phyloP scores from a whole-genome alignment of 1,140 invertebrate species.

The Zaprionus lachaisei region DNA sequence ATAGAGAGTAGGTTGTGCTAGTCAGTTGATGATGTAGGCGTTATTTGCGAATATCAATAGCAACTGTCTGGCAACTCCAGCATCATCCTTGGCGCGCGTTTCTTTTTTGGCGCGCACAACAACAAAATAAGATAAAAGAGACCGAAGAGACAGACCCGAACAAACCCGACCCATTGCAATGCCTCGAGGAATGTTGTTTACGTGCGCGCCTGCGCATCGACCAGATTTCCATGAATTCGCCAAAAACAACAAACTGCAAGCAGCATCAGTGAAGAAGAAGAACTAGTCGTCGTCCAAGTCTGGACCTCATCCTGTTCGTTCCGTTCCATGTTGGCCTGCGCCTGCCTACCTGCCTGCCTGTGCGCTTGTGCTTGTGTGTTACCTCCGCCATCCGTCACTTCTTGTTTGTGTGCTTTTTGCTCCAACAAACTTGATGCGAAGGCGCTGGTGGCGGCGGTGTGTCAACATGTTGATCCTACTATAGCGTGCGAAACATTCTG shows the following conservation, averaged over 20 bases:
- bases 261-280: not conserved
- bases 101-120: constrained; percentile 68
- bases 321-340: constrained; percentile 49
- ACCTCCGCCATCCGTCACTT: constrained; percentile 67
- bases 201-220: constrained; percentile 78
- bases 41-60: constrained; percentile 17
- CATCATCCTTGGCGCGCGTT: constrained; percentile 45
- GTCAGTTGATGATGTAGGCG: constrained; percentile 3
- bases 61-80: constrained; percentile 52
- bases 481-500: constrained; percentile 70
- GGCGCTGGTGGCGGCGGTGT: constrained; percentile 36
- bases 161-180: constrained; percentile 51
- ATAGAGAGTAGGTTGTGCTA: not conserved
- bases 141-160: constrained; percentile 7
- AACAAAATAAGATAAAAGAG: constrained; percentile 40
- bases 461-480: constrained; percentile 80
- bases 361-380: not conserved
- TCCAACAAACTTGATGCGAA: constrained; percentile 50
- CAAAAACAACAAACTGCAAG: constrained; percentile 38
- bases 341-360: constrained; percentile 59
- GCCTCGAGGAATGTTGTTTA: constrained; percentile 77
- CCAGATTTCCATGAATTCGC: constrained; percentile 70
- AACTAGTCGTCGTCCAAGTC: constrained; percentile 52
- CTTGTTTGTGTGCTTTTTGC: constrained; percentile 80
- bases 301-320: constrained; percentile 74